phyloP scores from a whole-genome alignment of 2,888 invertebrate species.

The Andrena fulva region DNA sequence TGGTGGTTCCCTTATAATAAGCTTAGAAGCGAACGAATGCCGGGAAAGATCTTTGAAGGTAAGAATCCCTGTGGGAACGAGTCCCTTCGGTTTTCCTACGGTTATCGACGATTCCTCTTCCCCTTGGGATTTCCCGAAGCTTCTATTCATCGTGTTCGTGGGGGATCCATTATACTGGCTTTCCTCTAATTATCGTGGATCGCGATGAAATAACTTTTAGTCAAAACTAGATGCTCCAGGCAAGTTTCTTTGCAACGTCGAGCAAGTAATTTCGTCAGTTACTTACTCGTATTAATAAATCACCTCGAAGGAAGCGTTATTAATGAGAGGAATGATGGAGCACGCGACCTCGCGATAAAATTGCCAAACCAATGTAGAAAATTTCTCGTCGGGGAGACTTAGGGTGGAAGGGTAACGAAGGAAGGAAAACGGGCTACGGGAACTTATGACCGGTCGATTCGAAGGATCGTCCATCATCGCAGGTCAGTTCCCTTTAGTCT shows the following conservation, averaged over 20 bases:
- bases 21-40: neutral
- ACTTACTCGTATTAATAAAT: slow-evolving; percentile 39
- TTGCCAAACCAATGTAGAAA: slow-evolving; percentile 39
- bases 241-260: neutral
- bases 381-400: slow-evolving; percentile 47
- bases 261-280: slow-evolving; percentile 3
- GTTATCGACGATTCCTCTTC: neutral
- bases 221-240: neutral
- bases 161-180: no score
- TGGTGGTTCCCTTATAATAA: neutral
- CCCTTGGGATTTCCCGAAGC: no score
- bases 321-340: slow-evolving; percentile 28
- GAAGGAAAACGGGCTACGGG: slow-evolving; percentile 38
- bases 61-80: neutral
- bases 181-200: no score
- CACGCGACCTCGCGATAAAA: neutral
- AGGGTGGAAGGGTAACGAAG: neutral
- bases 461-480: slow-evolving; percentile 64
- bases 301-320: slow-evolving; percentile 30
- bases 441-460: slow-evolving; percentile 58
- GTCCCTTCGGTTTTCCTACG: neutral
- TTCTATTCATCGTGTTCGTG: no score
- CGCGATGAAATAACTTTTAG: no score
- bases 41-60: neutral
- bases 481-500: slow-evolving; percentile 61